Evolutionary conservation across 2,888 invertebrate species (phyloP), one percentile per base, ranked within the genome.

Genomic region (Luffia ferchaultella): DNA sequence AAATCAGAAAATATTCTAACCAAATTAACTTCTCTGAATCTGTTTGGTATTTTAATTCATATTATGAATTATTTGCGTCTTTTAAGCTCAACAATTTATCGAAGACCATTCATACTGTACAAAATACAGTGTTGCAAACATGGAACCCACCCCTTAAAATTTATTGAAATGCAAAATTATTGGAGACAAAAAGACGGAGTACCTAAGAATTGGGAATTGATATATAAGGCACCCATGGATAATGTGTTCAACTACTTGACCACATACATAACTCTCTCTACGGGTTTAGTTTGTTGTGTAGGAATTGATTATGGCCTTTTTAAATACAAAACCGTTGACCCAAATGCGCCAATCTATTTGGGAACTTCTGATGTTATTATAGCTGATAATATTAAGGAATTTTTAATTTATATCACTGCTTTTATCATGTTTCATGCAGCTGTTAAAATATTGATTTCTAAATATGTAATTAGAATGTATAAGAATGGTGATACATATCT

Each of bases 211-310:
- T 83, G 75, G 73, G 64, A 79, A 42, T 56, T 83, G 49, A 78
- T 83, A 51, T 83, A 83, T 52, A 83, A 78, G 62, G 79, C 76
- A 2, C 82, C 83, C 1, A 77, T 83, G 79, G 71, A 70, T 3
- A 65, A 62, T 2, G 45, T 57, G 17, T 57, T 82, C 1, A 77
- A 77, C 42, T 71, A 62, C 55, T 50, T 66, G 2, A 58, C 75
- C 1, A 61, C 68, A 9, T 82, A 76, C 56, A 53, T 82, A 47
- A 73, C 77, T 18, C 52, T 72, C 45, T 68, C 80, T 7, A 74
- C 76, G 18, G 55, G 61, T 42, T 54, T 68, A 2, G 52, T 76
- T 17, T 58, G 62, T 5, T 57, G 59, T 30, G 53, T 60, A 40
- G 61, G 65, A 18, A 2, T 71, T 2, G 82, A 82, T 53, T 83